phyloP scores from a whole-genome alignment of 1,140 invertebrate genomes.

The Bombus impatiens region DNA sequence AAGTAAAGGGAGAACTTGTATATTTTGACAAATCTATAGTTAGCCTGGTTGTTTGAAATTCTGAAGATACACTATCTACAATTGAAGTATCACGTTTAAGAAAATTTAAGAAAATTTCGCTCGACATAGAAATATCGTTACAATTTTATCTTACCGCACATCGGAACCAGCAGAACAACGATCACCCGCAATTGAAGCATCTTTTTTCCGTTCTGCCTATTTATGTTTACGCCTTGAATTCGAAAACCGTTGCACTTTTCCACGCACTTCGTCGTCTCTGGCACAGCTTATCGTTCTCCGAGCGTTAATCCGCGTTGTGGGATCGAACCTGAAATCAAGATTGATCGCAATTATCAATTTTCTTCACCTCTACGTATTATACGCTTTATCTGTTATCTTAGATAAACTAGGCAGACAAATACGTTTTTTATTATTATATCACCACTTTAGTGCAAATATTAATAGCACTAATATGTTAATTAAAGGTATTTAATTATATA shows the following conservation, averaged over 20 bases:
- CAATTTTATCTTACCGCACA: conserved; percentile 44
- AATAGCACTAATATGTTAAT: neutral
- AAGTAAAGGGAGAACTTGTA: neutral
- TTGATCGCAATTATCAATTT: conserved; percentile 33
- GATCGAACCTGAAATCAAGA: conserved; percentile 43
- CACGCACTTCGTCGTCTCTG: neutral
- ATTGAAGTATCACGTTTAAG: neutral
- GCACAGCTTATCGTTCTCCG: neutral
- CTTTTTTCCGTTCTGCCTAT: neutral
- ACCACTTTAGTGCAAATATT: neutral
- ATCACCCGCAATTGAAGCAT: conserved; percentile 29
- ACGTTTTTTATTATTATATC: neutral
- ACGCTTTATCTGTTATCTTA: conserved; percentile 27
- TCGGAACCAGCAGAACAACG: conserved; percentile 5
- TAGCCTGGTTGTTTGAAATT: neutral
- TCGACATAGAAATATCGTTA: neutral
- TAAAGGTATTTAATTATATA: neutral
- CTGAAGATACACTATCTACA: neutral
- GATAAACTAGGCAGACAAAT: conserved; percentile 19
- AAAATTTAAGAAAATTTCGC: neutral
- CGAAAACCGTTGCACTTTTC: too few species aligned
- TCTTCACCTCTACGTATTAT: neutral
- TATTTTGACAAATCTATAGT: neutral
- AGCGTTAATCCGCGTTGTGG: neutral
- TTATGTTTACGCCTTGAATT: neutral